These are phyloP conservation scores for Nannoperca obscura DNA, from an alignment of 2,797 vertebrate species.

Conservation along the genomic window DNA sequence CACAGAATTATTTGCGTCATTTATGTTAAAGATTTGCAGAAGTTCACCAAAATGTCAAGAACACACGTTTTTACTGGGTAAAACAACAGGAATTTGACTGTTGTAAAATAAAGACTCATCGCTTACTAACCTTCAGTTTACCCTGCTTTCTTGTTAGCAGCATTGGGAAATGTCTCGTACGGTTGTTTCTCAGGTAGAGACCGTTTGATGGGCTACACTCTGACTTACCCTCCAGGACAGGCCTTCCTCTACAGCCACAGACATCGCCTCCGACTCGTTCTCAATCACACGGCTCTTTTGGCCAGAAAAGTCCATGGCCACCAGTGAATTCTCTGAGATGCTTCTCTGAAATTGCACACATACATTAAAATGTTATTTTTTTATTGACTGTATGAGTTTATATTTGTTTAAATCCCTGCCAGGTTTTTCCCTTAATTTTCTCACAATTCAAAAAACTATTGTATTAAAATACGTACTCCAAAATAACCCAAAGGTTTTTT, in stretches of 20 bases:
- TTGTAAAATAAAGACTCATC: not conserved
- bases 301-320: constrained; percentile 99
- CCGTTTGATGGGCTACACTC: not conserved
- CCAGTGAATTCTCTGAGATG: constrained; percentile 97
- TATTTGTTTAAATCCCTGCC: not conserved
- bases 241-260: constrained; percentile 96
- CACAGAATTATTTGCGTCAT: not conserved
- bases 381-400: not conserved
- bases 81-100: not conserved
- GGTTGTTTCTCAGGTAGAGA: not conserved
- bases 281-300: constrained; percentile 95
- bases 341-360: constrained; percentile 89
- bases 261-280: constrained; percentile 95
- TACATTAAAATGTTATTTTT: not conserved
- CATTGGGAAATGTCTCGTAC: not conserved
- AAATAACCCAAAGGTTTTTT: not conserved
- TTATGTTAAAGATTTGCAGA: not conserved
- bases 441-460: not conserved
- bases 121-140: not conserved
- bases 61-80: not conserved
- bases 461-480: not conserved
- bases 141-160: not conserved
- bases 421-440: not conserved
- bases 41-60: not conserved
- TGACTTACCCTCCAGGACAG: constrained; percentile 93